Evolutionary conservation across 2,888 invertebrate genomes (phyloP).

Genomic region (Melanophora roralis): DNA sequence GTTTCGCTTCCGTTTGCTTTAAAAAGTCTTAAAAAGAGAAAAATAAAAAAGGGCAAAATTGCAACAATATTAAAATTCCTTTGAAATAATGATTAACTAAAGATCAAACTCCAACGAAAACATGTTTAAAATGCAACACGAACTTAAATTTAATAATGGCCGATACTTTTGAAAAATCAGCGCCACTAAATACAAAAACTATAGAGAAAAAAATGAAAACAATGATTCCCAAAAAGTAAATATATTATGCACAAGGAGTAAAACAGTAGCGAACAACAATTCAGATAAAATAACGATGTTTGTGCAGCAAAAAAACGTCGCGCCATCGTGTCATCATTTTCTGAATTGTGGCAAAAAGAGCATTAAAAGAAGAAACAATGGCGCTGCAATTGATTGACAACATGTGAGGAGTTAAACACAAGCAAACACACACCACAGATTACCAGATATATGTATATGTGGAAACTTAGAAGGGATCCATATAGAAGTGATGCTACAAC

Average conservation of each 20-base stretch:
- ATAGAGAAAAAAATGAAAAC: not conserved
- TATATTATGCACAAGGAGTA: constrained; percentile 44
- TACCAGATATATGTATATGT: not conserved
- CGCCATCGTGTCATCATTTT: constrained; percentile 66
- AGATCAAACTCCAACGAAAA: constrained; percentile 56
- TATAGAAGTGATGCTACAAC: constrained; percentile 50
- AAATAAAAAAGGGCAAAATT: not conserved
- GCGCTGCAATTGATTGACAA: constrained; percentile 68
- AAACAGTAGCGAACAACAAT: constrained; percentile 59
- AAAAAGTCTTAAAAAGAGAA: constrained; percentile 4
- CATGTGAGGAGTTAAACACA: constrained; percentile 61
- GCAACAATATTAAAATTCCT: constrained; percentile 52
- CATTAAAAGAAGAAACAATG: constrained; percentile 63
- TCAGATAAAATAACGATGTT: constrained; percentile 47
- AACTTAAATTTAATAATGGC: constrained; percentile 64
- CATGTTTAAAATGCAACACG: constrained; percentile 63
- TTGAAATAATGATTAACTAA: constrained; percentile 56
- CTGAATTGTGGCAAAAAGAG: constrained; percentile 10
- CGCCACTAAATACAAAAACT: constrained; percentile 47
- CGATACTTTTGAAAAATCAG: constrained; percentile 61
- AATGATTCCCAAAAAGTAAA: not conserved
- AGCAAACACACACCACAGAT: not conserved
- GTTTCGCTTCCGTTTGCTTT: constrained; percentile 41
- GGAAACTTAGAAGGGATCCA: constrained; percentile 15
- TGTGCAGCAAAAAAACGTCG: constrained; percentile 59